Percentiles rank a stretch among this genome's conserved stretches.
Evolutionary conservation across 23 tunicate species (phyloP).

Genomic region (Styela plicata): DNA sequence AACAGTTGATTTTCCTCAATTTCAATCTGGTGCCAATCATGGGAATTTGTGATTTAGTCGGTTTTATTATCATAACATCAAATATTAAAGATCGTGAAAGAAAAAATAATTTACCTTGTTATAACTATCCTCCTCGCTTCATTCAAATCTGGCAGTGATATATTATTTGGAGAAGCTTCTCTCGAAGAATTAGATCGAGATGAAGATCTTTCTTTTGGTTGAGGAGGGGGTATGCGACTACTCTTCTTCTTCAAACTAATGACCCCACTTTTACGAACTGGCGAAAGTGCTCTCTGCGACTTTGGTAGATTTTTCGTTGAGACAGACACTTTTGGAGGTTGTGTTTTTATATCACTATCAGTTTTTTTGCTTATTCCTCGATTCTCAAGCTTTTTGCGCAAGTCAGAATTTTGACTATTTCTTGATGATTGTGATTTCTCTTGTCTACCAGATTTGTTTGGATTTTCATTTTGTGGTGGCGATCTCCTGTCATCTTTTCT

Average conservation of each 20-base stretch:
- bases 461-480: not conserved
- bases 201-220: not conserved
- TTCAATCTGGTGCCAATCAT: too few species aligned
- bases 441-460: not conserved
- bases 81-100: too few species aligned
- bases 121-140: slow-evolving; percentile 8
- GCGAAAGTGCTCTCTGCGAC: not conserved
- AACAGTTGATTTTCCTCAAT: too few species aligned
- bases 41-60: too few species aligned
- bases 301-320: not conserved
- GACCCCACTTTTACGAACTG: not conserved
- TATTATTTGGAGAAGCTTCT: not conserved
- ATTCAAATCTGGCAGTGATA: not conserved
- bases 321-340: not conserved
- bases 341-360: not conserved
- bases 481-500: not conserved
- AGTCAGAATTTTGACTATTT: not conserved
- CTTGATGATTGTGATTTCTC: not conserved
- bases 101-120: not conserved
- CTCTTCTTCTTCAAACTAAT: not conserved
- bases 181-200: slow-evolving; percentile 4
- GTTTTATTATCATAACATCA: too few species aligned
- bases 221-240: not conserved
- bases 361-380: not conserved
- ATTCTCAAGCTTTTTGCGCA: slow-evolving; percentile 15